phyloP scores from a whole-genome alignment of 1,140 invertebrate species.

The Nixonia krombeini region DNA sequence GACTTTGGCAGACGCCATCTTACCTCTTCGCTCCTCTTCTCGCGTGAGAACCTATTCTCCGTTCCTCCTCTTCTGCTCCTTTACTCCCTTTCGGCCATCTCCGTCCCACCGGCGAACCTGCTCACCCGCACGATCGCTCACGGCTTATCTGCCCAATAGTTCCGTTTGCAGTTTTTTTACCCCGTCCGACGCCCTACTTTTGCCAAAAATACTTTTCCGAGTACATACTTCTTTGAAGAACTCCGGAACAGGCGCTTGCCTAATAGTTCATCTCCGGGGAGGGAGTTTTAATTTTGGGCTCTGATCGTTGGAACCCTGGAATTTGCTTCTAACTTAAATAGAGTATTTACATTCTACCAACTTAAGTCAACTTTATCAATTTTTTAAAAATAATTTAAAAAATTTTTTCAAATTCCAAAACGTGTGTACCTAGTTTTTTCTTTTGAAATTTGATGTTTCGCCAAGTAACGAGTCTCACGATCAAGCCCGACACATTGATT shows the following conservation, averaged over 20 bases:
- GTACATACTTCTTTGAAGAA: slow-evolving; percentile 40
- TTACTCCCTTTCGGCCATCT: slow-evolving; percentile 32
- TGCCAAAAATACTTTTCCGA: slow-evolving; percentile 49
- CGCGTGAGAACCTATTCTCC: slow-evolving; percentile 61
- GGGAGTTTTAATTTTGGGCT: background rate
- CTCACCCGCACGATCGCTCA: slow-evolving; percentile 13
- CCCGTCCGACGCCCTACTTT: slow-evolving; percentile 39
- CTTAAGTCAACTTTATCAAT: too few species aligned
- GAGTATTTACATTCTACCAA: slow-evolving; percentile 10
- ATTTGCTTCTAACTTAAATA: background rate
- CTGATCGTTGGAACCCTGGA: too few species aligned
- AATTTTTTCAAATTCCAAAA: too few species aligned
- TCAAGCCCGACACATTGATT: too few species aligned
- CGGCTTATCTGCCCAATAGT: slow-evolving; percentile 32
- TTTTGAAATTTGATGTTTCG: too few species aligned
- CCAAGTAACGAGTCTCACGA: too few species aligned
- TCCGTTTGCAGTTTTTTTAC: slow-evolving; percentile 51
- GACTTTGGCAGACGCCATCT: slow-evolving; percentile 67
- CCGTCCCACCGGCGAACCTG: slow-evolving; percentile 6
- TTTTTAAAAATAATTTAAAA: too few species aligned
- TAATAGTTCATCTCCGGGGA: slow-evolving; percentile 10
- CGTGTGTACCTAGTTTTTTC: too few species aligned
- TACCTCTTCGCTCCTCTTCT: slow-evolving; percentile 61
- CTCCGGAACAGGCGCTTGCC: background rate
- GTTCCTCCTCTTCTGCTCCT: too few species aligned